phyloP scores from a whole-genome alignment of 1,140 invertebrate species.

The Micrasema longulum region DNA sequence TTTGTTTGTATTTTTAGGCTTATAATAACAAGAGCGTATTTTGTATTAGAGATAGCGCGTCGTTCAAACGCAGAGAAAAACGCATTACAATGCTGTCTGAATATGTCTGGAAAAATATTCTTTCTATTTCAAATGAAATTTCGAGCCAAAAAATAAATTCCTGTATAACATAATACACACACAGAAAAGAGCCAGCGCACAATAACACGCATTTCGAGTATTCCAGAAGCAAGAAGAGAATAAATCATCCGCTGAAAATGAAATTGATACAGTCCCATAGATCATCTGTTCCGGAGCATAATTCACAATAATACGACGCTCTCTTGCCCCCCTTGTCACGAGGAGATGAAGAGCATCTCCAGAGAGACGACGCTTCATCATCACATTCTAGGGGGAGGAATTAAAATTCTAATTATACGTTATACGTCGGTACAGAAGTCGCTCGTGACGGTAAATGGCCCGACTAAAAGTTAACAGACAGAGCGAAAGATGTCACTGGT shows the following conservation, averaged over 20 bases:
- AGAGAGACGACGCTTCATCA: conserved; percentile 31
- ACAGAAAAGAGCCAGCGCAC: too few species aligned
- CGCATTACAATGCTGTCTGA: too few species aligned
- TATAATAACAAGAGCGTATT: too few species aligned
- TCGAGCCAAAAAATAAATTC: too few species aligned
- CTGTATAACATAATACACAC: too few species aligned
- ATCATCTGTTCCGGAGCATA: conserved; percentile 43
- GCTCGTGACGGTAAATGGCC: conserved; percentile 42
- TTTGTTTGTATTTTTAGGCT: too few species aligned
- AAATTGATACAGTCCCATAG: conserved; percentile 45
- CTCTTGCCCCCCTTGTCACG: conserved; percentile 3
- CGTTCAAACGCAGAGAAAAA: too few species aligned
- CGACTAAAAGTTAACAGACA: conserved; percentile 46
- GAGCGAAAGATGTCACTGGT: conserved; percentile 9
- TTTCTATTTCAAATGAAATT: too few species aligned
- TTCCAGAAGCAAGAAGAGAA: conserved; percentile 26
- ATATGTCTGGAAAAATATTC: too few species aligned
- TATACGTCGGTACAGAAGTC: too few species aligned
- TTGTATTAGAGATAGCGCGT: too few species aligned
- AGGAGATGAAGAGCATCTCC: conserved; percentile 14
- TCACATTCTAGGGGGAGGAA: conserved; percentile 18
- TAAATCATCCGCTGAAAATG: conserved; percentile 42
- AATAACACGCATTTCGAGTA: conserved; percentile 16
- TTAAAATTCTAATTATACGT: conserved; percentile 47
- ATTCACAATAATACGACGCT: conserved; percentile 52